Percentiles rank a stretch among this genome's conserved stretches.
phyloP scores from a whole-genome alignment of 2,797 vertebrate genomes.

The Falco concolor region DNA sequence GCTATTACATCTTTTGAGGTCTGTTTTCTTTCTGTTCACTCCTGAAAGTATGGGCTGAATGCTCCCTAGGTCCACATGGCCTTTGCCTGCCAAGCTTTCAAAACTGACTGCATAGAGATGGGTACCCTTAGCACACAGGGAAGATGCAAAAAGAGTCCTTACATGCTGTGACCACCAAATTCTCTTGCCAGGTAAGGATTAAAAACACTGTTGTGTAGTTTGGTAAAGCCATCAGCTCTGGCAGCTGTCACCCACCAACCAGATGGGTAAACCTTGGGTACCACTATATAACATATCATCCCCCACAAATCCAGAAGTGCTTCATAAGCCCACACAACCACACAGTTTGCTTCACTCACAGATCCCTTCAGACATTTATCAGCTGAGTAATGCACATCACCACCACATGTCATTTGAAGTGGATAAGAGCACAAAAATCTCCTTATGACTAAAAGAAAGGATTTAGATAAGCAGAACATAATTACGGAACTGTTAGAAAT shows the following conservation, averaged over 20 bases:
- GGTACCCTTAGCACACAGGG: neutral
- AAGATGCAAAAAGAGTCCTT: neutral
- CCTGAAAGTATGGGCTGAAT: neutral
- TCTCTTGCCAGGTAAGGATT: neutral
- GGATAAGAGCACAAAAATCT: neutral
- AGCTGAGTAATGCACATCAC: slow-evolving; percentile 32
- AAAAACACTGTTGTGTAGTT: neutral
- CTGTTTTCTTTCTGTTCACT: neutral
- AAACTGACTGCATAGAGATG: neutral
- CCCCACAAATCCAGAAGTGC: neutral
- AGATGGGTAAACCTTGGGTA: neutral
- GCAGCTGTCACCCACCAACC: neutral
- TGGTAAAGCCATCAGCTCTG: neutral
- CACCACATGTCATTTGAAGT: neutral
- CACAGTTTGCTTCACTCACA: neutral
- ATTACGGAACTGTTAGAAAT: neutral
- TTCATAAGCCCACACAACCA: neutral
- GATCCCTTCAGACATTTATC: slow-evolving; percentile 7
- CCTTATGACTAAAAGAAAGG: neutral
- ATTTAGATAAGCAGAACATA: slow-evolving; percentile 10
- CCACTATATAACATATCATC: neutral
- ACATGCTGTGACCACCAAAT: neutral
- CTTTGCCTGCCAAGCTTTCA: neutral
- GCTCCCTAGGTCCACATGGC: rapidly evolving
- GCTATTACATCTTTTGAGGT: neutral